phyloP scores from a whole-genome alignment of 2,797 vertebrate species.

The Melopsittacus undulatus region DNA sequence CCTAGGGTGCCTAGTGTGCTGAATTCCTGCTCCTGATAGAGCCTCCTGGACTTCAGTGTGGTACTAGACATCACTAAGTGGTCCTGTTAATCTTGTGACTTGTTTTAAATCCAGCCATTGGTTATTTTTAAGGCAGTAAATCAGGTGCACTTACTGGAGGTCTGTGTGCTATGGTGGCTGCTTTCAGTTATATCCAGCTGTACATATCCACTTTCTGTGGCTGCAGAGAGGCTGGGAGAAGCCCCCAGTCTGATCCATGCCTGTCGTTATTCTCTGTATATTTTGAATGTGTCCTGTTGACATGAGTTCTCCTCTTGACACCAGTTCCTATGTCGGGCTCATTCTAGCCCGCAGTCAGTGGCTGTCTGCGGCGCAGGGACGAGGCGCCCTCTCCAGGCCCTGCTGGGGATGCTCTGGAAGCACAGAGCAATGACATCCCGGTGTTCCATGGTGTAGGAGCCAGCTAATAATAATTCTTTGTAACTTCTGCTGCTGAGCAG shows the following conservation, averaged over 20 bases:
- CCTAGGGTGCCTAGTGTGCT: neutral
- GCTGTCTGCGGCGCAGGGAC: neutral
- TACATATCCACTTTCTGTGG: neutral
- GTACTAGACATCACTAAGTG: neutral
- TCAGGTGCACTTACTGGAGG: neutral
- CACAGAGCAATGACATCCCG: neutral
- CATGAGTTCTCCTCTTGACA: neutral
- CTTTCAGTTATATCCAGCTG: neutral
- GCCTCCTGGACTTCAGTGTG: neutral
- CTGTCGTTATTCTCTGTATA: neutral
- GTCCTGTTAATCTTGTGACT: neutral
- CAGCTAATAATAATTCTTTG: neutral
- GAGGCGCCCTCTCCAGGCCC: constrained; percentile 66
- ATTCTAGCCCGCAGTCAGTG: neutral
- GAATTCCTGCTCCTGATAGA: neutral
- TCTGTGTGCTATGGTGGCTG: neutral
- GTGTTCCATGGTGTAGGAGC: neutral
- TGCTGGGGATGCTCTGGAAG: constrained; percentile 11
- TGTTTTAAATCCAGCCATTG: neutral
- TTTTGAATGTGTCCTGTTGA: constrained; percentile 6
- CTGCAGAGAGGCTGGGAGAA: neutral
- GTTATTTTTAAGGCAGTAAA: neutral
- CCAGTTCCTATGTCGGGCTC: neutral
- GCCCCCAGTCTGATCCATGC: neutral
- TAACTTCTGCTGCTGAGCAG: neutral